A percentile compares a stretch with the other conserved stretches of the same genome.
Evolutionary conservation across 1,140 invertebrate genomes (phyloP).

Genomic region (Bradynema listronoti): DNA sequence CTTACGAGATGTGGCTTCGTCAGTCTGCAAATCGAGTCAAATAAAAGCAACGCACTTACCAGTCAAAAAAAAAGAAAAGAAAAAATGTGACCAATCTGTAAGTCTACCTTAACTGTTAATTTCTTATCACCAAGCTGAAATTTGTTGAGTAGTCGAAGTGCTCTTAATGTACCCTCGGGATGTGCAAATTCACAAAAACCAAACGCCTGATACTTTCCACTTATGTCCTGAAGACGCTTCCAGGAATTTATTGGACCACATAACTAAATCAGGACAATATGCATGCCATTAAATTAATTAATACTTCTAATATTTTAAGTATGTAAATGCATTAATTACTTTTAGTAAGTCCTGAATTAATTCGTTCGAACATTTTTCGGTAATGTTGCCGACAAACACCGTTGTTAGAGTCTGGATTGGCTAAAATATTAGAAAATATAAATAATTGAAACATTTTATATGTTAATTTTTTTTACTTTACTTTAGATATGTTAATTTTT

Average conservation of each 20-base stretch:
- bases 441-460: too few relatives aligned
- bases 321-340: constrained; percentile 44
- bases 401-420: too few relatives aligned
- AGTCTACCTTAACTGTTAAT: constrained; percentile 61
- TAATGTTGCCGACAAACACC: constrained; percentile 97
- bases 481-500: too few relatives aligned
- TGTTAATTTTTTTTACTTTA: too few relatives aligned
- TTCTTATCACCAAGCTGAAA: constrained; percentile 85
- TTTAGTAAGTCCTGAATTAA: constrained; percentile 85
- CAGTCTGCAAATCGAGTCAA: constrained; percentile 32
- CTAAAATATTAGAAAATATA: too few relatives aligned
- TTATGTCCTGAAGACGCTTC: constrained; percentile 83
- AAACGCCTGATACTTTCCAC: constrained; percentile 73
- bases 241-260: constrained; percentile 87
- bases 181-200: constrained; percentile 94
- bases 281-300: not conserved
- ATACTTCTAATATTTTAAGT: constrained; percentile 1
- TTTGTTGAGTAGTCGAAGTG: constrained; percentile 86
- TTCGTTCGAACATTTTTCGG: constrained; percentile 82
- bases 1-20: constrained; percentile 42
- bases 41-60: not conserved
- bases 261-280: constrained; percentile 53
- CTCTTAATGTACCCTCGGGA: constrained; percentile 84
- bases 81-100: too few relatives aligned
- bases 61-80: constrained; percentile 7